These are phyloP conservation scores for Sycophila texana DNA, from an alignment of 2,888 invertebrate species.

Conservation along the genomic window DNA sequence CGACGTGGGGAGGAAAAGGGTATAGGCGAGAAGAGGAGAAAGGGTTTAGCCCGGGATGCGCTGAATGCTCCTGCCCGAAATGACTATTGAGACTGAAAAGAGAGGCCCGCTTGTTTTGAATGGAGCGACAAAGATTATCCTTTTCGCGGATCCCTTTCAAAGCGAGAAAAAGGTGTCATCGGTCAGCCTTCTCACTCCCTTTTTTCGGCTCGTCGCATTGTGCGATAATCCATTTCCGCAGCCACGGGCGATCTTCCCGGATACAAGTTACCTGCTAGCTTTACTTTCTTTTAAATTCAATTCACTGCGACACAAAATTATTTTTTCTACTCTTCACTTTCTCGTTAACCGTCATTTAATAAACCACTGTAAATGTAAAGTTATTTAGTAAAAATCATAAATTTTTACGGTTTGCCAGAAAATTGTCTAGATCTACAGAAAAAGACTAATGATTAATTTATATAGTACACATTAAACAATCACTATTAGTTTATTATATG, in stretches of 20 bases:
- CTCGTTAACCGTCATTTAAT: neutral
- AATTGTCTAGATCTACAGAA: too few relatives aligned
- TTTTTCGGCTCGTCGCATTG: constrained; percentile 33
- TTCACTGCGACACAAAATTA: neutral
- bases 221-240: constrained; percentile 52
- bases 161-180: constrained; percentile 28
- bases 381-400: too few relatives aligned
- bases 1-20: neutral
- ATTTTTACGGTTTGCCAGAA: too few relatives aligned
- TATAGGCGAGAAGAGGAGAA: neutral
- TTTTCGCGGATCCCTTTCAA: constrained; percentile 43
- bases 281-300: neutral
- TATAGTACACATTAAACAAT: too few relatives aligned
- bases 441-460: too few relatives aligned
- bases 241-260: constrained; percentile 8
- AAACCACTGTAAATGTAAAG: too few relatives aligned
- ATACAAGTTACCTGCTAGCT: constrained; percentile 16
- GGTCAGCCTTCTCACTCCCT: neutral
- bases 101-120: constrained; percentile 28
- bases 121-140: constrained; percentile 39
- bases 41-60: constrained; percentile 9
- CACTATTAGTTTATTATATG: too few relatives aligned
- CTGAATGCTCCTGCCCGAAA: constrained; percentile 16
- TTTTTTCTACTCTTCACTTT: neutral
- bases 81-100: constrained; percentile 37